Evolutionary conservation across 2,113 vertebrate genomes (phyloP), one percentile per base, ranked within the genome.

Genomic region (Antigone vipio): DNA sequence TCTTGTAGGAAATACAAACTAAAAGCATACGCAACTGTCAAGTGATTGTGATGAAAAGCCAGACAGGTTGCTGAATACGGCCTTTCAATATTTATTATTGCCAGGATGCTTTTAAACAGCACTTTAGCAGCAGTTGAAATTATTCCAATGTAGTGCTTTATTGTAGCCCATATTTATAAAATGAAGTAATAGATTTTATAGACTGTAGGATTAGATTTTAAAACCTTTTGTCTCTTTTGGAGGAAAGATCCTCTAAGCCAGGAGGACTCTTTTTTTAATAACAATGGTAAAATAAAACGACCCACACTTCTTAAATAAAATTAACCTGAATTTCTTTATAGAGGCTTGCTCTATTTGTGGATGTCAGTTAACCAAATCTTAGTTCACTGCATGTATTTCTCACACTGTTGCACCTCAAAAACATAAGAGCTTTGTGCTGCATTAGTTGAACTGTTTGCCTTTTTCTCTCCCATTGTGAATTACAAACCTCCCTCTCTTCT

Each of bases 41-140:
- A 87, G 42, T 64, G 62, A 81, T 74, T 56, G 50, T 86, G 83
- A 89, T 96, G 59, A 88, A 92, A 89, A 83, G 49, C 49, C 72
- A 79, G 80, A 49, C 23, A 86, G 20, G 52, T 68, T 96, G 82
- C 87, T 95, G 91, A 88, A 84, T 94, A 32, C 89, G 73, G 62
- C 44, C 63, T 85, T 92, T 92, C 78, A 67, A 34, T 87, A 80
- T 92, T 90, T 85, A 72, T 67, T 92, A 76, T 60, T 79, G 81
- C 71, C 69, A 44, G 62, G 62, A 86, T 93, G 79, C 85, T 84
- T 95, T 95, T 92, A 95, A 95, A 93, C 40, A 90, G 85, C 81
- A 84, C 90, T 94, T 94, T 44, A 92, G 71, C 62, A 85, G 81
- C 62, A 79, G 50, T 4, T 93, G 95, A 97, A 96, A 76, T 71